Evolutionary conservation across 2,113 vertebrate species (phyloP), one percentile per base, ranked within the genome.

Genomic region (Caranx melampygus): DNA sequence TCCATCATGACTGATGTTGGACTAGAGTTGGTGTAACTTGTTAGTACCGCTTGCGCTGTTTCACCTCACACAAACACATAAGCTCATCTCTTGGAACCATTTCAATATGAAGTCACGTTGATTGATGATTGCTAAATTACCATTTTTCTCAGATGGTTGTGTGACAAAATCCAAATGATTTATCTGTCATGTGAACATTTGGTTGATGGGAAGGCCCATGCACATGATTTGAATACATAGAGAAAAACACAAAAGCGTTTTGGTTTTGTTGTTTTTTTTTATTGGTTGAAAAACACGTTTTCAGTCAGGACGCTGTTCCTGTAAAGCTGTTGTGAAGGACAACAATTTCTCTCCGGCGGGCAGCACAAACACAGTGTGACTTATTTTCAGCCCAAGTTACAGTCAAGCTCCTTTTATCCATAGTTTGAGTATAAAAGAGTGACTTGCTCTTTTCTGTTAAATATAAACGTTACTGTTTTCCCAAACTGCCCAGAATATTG

Each of bases 401-500:
- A 87, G 62, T 90, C 84, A 77, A 84, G 66, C 64, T 72, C 40
- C 66, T 84, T 70, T 71, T 82, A 33, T 66, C 74, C 15, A 9
- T 64, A 82, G 66, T 87, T 80, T 18, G 64, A 49, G 74, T 71
- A 67, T 65, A 82, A 87, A 85, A 84, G 65, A 85, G 85, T 84
- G 82, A 88, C 75, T 87, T 66, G 81, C 73, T 88, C 72, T 86
- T 91, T 86, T 85, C 72, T 69, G 83, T 92, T 87, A 93, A 94
- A 95, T 95, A 95, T 86, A 96, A 94, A 94, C 88, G 92, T 95
- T 92, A 94, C 87, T 86, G 89, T 93, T 97, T 96, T 93, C 89
- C 90, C 93, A 94, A 96, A 95, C 94, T 95, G 93, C 94, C 93
- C 91, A 31, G 91, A 96, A 94, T 95, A 95, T 94, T 94, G 93